Conservation (phyloP, 30 jellyfish, hydroid and myxozoan genomes). For the Chrysaora quinquecirrha region DNA sequence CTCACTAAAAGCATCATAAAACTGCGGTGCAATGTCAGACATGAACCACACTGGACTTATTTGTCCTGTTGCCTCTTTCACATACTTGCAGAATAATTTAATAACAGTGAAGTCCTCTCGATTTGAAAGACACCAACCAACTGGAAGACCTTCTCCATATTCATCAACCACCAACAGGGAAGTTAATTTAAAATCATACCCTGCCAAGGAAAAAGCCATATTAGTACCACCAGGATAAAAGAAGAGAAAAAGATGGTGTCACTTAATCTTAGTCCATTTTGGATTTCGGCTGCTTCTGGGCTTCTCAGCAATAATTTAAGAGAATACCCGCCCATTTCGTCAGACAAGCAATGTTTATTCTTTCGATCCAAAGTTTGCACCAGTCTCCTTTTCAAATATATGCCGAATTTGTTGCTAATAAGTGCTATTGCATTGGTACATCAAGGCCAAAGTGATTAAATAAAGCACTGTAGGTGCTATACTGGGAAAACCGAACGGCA, state of each 20-base stretch:
- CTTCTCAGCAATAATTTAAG: background rate
- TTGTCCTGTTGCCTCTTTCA: constrained; percentile 32
- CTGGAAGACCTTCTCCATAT: constrained; percentile 64
- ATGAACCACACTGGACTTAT: constrained; percentile 57
- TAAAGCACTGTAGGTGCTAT: too few species aligned
- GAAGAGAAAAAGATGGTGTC: background rate
- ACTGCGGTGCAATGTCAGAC: constrained; percentile 65
- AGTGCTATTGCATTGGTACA: too few species aligned
- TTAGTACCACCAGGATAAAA: background rate
- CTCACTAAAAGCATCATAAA: constrained; percentile 57
- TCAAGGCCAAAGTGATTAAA: too few species aligned
- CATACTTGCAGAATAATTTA: constrained; percentile 11
- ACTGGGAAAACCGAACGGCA: too few species aligned
- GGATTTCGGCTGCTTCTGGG: too few species aligned
- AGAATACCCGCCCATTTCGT: background rate
- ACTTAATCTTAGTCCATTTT: background rate
- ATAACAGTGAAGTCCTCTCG: constrained; percentile 25
- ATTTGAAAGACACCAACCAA: constrained; percentile 59
- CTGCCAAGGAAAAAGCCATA: background rate
- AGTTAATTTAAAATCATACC: constrained; percentile 48
- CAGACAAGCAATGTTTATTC: background rate
- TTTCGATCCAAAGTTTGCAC: background rate
- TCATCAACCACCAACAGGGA: constrained; percentile 58
- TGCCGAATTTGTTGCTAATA: too few species aligned
- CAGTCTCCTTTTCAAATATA: background rate